Percentiles rank a stretch among this genome's conserved stretches.
Evolutionary conservation across 2,888 invertebrate genomes (phyloP).

Genomic region (Brachycybe producta): DNA sequence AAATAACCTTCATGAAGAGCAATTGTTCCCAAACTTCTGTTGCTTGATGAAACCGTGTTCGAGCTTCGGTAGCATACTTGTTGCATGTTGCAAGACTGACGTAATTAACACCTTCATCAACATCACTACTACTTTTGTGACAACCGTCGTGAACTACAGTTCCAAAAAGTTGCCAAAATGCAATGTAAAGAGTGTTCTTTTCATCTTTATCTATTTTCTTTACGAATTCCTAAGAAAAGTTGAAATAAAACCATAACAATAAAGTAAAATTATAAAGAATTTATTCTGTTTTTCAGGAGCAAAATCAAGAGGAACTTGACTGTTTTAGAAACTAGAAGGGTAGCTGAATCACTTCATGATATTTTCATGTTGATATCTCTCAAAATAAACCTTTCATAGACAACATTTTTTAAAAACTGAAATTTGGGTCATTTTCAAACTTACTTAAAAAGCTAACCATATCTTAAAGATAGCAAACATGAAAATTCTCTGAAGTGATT

Average conservation of each 20-base stretch:
- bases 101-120: not conserved
- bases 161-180: slow-evolving; percentile 16
- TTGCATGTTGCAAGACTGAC: slow-evolving; percentile 10
- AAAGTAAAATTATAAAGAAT: not conserved
- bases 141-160: slow-evolving; percentile 18
- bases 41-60: slow-evolving; percentile 1
- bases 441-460: no score
- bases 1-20: slow-evolving; percentile 27
- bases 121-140: not conserved
- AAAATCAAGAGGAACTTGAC: no score
- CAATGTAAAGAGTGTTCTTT: not conserved
- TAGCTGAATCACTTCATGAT: no score
- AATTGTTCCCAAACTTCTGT: slow-evolving; percentile 17
- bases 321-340: no score
- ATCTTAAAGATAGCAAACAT: no score
- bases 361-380: no score
- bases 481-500: no score
- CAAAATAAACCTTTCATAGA: no score
- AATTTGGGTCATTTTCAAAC: no score
- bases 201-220: slow-evolving; percentile 12
- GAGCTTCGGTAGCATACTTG: slow-evolving; percentile 6
- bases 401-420: no score
- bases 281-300: not conserved
- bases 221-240: not conserved
- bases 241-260: no score